A percentile compares a stretch with the other conserved stretches of the same genome.
phyloP scores from a whole-genome alignment of 2,888 invertebrate genomes.

The Phrixothrix hirtus region DNA sequence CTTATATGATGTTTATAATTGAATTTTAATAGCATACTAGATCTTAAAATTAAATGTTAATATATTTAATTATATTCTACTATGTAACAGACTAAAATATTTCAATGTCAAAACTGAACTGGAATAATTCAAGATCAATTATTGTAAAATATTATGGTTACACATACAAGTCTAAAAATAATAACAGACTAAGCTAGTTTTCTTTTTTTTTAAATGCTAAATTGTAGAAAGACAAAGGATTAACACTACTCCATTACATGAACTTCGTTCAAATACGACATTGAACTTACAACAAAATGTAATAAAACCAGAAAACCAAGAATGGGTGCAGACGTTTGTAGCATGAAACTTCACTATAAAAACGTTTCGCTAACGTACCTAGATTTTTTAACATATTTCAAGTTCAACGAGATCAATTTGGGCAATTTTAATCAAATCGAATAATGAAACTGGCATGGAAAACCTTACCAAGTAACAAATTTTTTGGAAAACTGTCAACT shows the following conservation, averaged over 20 bases:
- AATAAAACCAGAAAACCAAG: constrained; percentile 47
- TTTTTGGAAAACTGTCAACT: constrained; percentile 44
- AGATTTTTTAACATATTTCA: constrained; percentile 37
- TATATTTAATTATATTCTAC: too few relatives aligned
- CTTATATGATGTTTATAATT: too few relatives aligned
- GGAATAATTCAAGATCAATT: too few relatives aligned
- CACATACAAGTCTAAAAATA: constrained; percentile 22
- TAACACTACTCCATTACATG: constrained; percentile 45
- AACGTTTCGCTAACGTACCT: constrained; percentile 35
- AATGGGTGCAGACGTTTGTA: constrained; percentile 43
- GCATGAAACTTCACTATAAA: constrained; percentile 18
- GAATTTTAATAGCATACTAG: too few relatives aligned
- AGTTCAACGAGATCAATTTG: constrained; percentile 9
- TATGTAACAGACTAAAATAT: too few relatives aligned
- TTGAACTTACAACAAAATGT: constrained; percentile 44
- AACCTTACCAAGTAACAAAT: constrained; percentile 21
- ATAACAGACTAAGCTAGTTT: constrained; percentile 2
- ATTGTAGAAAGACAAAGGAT: constrained; percentile 40
- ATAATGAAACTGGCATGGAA: constrained; percentile 17
- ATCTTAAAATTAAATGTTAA: too few relatives aligned
- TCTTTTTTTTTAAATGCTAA: constrained; percentile 1
- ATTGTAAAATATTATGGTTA: too few relatives aligned
- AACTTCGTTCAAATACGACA: constrained; percentile 45
- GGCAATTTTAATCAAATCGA: constrained; percentile 9
- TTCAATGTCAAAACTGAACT: too few relatives aligned